These are phyloP conservation scores for Spatula versicolor DNA, from an alignment of 2,797 vertebrate genomes.

Conservation along the genomic window DNA sequence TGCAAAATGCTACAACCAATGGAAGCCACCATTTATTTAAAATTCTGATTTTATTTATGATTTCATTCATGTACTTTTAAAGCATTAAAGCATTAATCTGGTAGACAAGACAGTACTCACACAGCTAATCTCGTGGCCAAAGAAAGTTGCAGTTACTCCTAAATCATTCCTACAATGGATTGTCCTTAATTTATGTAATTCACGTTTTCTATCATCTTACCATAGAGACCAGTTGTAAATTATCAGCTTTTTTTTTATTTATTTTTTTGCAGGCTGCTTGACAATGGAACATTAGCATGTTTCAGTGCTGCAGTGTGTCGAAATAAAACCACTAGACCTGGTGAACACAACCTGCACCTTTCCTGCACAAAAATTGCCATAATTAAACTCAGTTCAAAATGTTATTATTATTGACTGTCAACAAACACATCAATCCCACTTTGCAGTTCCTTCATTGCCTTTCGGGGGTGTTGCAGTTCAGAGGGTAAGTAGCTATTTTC, in stretches of 20 bases:
- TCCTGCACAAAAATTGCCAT: neutral
- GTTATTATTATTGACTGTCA: neutral
- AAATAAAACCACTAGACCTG: neutral
- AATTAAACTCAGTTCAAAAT: constrained; percentile 4
- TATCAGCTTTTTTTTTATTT: neutral
- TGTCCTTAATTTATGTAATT: neutral
- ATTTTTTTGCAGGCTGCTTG: neutral
- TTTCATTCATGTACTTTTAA: neutral
- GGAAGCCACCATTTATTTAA: neutral
- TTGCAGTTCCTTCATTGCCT: neutral
- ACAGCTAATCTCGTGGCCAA: neutral
- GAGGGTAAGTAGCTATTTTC: neutral
- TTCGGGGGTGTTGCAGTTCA: neutral
- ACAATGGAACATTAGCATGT: neutral
- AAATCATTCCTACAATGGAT: neutral
- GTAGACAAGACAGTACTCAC: neutral
- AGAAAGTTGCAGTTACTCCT: neutral
- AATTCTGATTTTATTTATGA: neutral
- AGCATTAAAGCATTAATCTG: neutral
- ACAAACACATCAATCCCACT: neutral
- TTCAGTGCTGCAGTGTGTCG: neutral
- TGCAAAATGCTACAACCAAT: neutral
- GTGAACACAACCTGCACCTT: neutral
- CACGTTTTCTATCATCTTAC: neutral
- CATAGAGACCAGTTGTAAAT: neutral